These are phyloP conservation scores for Proales similis DNA, from an alignment of 1,140 invertebrate genomes.

Conservation along the genomic window DNA sequence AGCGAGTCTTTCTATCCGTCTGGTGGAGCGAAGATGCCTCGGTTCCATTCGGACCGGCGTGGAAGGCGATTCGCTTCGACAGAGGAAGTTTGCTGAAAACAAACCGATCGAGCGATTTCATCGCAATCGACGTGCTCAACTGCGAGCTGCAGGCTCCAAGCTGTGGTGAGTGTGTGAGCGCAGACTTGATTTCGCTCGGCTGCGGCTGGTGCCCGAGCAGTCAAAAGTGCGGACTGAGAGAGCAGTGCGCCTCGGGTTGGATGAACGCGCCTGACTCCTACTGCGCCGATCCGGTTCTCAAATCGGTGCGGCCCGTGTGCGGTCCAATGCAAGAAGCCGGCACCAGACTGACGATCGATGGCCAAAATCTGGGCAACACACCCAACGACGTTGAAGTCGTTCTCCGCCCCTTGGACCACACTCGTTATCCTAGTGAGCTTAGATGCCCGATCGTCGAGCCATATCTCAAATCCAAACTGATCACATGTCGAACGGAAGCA, in stretches of 20 bases:
- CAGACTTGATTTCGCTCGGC: not conserved
- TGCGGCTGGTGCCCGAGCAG: constrained; percentile 33
- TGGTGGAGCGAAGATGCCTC: no score
- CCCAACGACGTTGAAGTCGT: constrained; percentile 76
- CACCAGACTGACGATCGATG: constrained; percentile 86
- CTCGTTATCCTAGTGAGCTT: constrained; percentile 54
- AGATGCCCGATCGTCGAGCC: constrained; percentile 36
- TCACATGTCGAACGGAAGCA: constrained; percentile 38
- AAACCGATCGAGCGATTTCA: not conserved
- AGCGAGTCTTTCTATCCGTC: no score
- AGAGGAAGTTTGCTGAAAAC: no score
- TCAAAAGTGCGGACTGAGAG: constrained; percentile 25
- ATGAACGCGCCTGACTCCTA: constrained; percentile 1
- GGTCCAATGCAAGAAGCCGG: constrained; percentile 68
- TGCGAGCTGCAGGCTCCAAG: constrained; percentile 33
- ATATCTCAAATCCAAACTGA: constrained; percentile 17
- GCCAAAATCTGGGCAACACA: constrained; percentile 83
- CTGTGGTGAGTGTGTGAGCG: constrained; percentile 31
- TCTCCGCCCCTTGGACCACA: constrained; percentile 85
- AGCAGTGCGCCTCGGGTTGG: constrained; percentile 8
- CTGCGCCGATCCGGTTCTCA: constrained; percentile 9
- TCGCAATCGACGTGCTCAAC: constrained; percentile 8
- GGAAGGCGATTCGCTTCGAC: no score
- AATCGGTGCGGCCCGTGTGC: not conserved
- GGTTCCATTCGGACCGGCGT: no score